Evolutionary conservation across 2,797 vertebrate species (phyloP), one percentile per base, ranked within the genome.

Genomic region (Heteromormyrus szaboi): DNA sequence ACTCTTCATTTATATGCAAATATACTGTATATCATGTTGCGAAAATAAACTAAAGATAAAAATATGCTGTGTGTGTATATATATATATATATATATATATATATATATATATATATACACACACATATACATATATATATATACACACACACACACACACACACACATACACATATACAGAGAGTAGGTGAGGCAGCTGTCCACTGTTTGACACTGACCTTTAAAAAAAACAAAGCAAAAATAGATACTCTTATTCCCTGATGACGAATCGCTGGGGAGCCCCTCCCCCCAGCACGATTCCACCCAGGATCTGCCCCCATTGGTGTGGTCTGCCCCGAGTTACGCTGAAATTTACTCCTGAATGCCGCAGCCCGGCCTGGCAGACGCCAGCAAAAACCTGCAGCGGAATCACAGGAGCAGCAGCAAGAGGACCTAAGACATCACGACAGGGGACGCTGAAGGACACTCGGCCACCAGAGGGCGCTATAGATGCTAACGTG

Each of bases 181-280:
- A 89, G 79, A 85, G 22, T 85, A 88, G 50, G 17, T 87, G 85
- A 87, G 85, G 85, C 89, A 87, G 85, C 72, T 29, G 41, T 29
- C 88, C 19, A 87, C 90, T 87, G 81, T 89, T 89, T 93, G 91
- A 89, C 92, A 93, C 90, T 91, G 92, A 90, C 86, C 90, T 90
- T 86, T 37, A 19, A 85, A 91, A 89, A 85, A 89, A 88, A 92
- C 91, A 88, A 89, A 83, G 87, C 88, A 91, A 93, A 89, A 79
- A 90, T 90, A 87, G 90, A 90, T 89, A 91, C 90, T 89, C 90
- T 89, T 92, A 62, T 89, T 89, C 89, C 89, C 89, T 87, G 89
- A 89, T 91, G 84, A 93, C 81, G 62, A 87, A 89, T 93, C 91
- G 92, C 91, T 93, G 93, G 88, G 91, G 93, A 95, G 94, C 44